Base-by-base conservation (phyloP, 2,113 vertebrate species). In the Ammospiza caudacuta region DNA sequence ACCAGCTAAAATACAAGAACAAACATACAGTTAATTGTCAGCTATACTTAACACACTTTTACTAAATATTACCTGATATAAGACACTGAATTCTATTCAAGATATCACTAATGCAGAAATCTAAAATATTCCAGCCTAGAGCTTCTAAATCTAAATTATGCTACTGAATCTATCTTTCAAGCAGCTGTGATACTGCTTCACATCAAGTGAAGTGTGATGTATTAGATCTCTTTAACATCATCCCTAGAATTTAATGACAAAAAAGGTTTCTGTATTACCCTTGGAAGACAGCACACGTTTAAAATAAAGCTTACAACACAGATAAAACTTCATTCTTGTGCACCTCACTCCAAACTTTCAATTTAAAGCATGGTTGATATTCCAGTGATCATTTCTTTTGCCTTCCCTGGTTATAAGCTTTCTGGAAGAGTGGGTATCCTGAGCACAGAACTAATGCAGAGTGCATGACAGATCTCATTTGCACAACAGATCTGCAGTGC, bases 391-490 rank as follows among this genome's bases (percentile, higher is more conserved):
- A 0, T 64, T 84, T 63, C n/a, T 88, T 83, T 88, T 73, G 39
- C 76, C 55, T 46, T 94, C 52, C 59, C 41, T 86, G 46, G 31
- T 95, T 83, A 95, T 82, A 80, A 83, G n/a, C 37, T 95, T 96
- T 96, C 90, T 92, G 88, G 79, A 95, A 88, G 82, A 67, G 72
- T 70, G 43, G 39, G 18, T 66, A 70, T 66, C 28, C 0, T 49
- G 35, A 82, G 39, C 67, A 66, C 28, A 77, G 70, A 80, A 83
- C 51, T 93, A 90, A 92, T 81, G 62, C 35, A 70, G 47, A 86
- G 15, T 18, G 33, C 55, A 63, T 90, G 90, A 92, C 92, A 94
- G 59, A 92, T 86, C 79, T 94, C 79, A 88, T 95, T 90, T 90
- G 55, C 59, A 73, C 75, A 90, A 66, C 51, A 83, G 59, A 92